Percentiles rank a stretch among this genome's conserved stretches.
Evolutionary conservation across 2,797 vertebrate genomes (phyloP).

Genomic region (Galago senegalensis): DNA sequence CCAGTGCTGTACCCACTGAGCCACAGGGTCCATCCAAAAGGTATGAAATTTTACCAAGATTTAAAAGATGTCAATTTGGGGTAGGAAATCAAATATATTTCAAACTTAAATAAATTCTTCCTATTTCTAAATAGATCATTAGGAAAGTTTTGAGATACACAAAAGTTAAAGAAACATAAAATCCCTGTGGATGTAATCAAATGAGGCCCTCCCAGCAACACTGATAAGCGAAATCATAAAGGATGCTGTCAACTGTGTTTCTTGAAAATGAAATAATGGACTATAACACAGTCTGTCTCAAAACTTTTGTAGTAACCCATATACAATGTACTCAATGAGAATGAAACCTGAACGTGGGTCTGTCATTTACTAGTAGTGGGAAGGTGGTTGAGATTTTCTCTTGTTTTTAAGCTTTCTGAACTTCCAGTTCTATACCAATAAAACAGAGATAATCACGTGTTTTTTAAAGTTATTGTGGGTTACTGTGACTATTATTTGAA

Average conservation of each 20-base stretch:
- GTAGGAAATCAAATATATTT: not conserved
- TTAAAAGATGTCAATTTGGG: not conserved
- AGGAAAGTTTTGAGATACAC: too few species aligned
- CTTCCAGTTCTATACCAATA: not conserved
- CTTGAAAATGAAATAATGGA: too few species aligned
- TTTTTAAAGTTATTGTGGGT: not conserved
- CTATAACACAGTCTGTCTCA: too few species aligned
- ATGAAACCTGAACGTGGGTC: not conserved
- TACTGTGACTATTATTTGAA: conserved; percentile 3
- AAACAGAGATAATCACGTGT: not conserved
- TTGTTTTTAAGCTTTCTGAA: not conserved
- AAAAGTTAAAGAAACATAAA: too few species aligned
- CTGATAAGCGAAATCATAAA: too few species aligned
- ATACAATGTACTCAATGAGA: not conserved
- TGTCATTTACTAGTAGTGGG: not conserved
- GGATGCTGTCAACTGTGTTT: too few species aligned
- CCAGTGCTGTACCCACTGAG: too few species aligned
- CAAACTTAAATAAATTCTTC: not conserved
- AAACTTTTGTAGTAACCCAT: too few species aligned
- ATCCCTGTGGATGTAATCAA: too few species aligned
- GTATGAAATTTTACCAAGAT: not conserved
- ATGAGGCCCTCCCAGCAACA: too few species aligned
- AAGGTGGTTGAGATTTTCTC: not conserved
- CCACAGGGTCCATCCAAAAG: not conserved
- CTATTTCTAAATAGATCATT: not conserved